Conservation (phyloP, 2,888 invertebrate genomes). For the Xanthia icteritia region DNA sequence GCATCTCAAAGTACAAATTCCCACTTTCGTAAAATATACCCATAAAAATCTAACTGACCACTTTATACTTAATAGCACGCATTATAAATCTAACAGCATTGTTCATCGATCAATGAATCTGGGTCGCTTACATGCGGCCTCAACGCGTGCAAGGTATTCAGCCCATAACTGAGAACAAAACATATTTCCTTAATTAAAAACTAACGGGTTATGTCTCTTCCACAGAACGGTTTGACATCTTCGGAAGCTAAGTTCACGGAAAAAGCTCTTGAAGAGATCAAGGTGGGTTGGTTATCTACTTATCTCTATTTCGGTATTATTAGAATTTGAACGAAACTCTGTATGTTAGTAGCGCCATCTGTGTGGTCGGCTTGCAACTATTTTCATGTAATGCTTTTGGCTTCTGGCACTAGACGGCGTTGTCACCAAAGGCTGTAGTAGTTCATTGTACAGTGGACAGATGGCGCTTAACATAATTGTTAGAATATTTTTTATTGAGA, state of each 20-base stretch:
- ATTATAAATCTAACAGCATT: slow-evolving; percentile 56
- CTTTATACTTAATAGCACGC: slow-evolving; percentile 21
- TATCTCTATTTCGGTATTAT: slow-evolving; percentile 13
- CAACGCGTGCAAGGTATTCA: slow-evolving; percentile 58
- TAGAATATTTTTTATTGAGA: too few species aligned
- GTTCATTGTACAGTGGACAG: slow-evolving; percentile 24
- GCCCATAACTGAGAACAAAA: slow-evolving; percentile 36
- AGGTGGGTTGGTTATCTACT: slow-evolving; percentile 72
- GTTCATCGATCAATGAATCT: slow-evolving; percentile 65
- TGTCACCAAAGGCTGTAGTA: not conserved
- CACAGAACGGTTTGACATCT: slow-evolving; percentile 83
- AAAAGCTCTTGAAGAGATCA: slow-evolving; percentile 87
- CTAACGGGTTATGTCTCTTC: slow-evolving; percentile 61
- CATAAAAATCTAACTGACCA: slow-evolving; percentile 8
- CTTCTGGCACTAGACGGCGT: slow-evolving; percentile 23
- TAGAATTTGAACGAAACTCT: not conserved
- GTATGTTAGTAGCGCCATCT: slow-evolving; percentile 72
- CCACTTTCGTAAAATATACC: not conserved
- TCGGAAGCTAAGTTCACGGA: slow-evolving; percentile 83
- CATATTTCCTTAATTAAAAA: slow-evolving; percentile 27
- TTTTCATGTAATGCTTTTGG: not conserved
- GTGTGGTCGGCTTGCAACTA: not conserved
- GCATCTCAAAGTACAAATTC: not conserved
- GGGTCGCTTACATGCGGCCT: slow-evolving; percentile 52
- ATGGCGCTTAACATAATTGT: slow-evolving; percentile 35